These are phyloP conservation scores for Euglossa dilemma DNA, from an alignment of 1,140 invertebrate genomes.

Conservation along the genomic window DNA sequence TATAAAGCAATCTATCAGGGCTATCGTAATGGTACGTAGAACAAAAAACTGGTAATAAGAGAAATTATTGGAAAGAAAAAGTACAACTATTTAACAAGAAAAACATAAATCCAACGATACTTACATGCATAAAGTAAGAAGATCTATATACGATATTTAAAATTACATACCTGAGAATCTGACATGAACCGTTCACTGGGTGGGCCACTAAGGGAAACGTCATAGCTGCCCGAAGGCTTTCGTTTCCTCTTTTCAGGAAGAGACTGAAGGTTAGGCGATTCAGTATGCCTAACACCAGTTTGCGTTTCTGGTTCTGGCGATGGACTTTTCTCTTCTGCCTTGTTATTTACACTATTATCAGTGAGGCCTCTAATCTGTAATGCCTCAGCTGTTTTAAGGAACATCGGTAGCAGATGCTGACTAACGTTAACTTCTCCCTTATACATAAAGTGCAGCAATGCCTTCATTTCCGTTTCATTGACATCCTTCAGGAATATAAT, in stretches of 20 bases:
- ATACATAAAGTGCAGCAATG: constrained; percentile 94
- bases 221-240: constrained; percentile 87
- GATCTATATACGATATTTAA: background rate
- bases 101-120: background rate
- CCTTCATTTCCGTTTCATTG: constrained; percentile 92
- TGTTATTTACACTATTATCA: constrained; percentile 88
- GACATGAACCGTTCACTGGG: constrained; percentile 85
- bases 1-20: too few relatives aligned
- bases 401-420: constrained; percentile 92
- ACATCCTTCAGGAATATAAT: constrained; percentile 96
- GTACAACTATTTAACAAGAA: background rate
- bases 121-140: background rate
- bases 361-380: constrained; percentile 95
- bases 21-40: too few relatives aligned
- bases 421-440: constrained; percentile 95
- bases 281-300: constrained; percentile 72
- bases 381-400: constrained; percentile 95
- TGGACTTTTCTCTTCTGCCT: constrained; percentile 76
- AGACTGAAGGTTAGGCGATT: constrained; percentile 76
- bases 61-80: background rate
- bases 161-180: constrained; percentile 84
- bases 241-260: constrained; percentile 87
- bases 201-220: constrained; percentile 86
- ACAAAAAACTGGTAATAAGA: background rate
- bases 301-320: constrained; percentile 78